A percentile compares a stretch with the other conserved stretches of the same genome.
Evolutionary conservation across 92 coral and sea anemone genomes (phyloP).

Genomic region (Palythoa caribaeorum): DNA sequence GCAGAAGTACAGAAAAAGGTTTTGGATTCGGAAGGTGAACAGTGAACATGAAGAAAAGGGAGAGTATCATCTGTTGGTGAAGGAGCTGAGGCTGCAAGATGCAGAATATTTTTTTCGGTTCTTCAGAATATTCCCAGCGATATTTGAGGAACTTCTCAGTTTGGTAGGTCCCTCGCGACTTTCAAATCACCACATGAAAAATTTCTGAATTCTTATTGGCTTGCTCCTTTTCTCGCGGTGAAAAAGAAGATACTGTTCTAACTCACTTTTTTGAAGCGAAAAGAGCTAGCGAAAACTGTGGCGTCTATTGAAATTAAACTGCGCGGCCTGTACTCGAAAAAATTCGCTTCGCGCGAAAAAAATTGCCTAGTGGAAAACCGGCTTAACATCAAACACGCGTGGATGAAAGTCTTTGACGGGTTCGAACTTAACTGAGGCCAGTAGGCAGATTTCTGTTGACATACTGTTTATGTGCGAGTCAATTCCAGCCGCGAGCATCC

Average conservation of each 20-base stretch:
- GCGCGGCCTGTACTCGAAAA: background rate
- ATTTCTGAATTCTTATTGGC: background rate
- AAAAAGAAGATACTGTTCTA: background rate
- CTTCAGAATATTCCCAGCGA: too few species aligned
- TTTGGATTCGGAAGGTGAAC: background rate
- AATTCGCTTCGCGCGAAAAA: background rate
- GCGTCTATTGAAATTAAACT: background rate
- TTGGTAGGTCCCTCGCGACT: background rate
- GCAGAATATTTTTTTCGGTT: too few species aligned
- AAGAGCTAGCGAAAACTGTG: background rate
- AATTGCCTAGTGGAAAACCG: background rate
- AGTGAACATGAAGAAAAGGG: too few species aligned
- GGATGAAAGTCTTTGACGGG: too few species aligned
- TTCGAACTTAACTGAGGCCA: too few species aligned
- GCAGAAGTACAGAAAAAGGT: background rate
- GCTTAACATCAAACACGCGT: background rate
- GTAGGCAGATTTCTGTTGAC: too few species aligned
- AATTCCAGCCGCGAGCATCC: too few species aligned
- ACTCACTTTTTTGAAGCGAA: background rate
- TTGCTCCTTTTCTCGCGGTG: conserved; percentile 3
- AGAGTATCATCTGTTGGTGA: too few species aligned
- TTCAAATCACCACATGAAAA: background rate
- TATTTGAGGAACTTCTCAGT: background rate
- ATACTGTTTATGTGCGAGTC: too few species aligned
- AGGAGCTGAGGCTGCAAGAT: too few species aligned